These are phyloP conservation scores for Papilio demoleus DNA, from an alignment of 2,888 invertebrate species.

Conservation along the genomic window DNA sequence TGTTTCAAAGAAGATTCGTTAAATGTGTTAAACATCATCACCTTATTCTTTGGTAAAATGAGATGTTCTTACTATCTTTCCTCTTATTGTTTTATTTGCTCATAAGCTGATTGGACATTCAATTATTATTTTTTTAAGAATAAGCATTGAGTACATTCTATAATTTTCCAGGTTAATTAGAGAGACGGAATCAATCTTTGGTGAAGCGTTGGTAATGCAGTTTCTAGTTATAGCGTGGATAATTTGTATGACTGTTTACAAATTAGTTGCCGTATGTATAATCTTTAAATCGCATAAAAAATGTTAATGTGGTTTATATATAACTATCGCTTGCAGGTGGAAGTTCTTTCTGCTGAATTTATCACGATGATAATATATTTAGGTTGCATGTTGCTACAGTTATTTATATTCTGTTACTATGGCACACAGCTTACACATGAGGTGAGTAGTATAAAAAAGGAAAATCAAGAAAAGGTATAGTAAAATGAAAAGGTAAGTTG, in stretches of 20 bases:
- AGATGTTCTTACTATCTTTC: background rate
- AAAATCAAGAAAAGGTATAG: too few relatives aligned
- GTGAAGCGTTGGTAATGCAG: constrained; percentile 65
- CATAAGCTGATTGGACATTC: too few relatives aligned
- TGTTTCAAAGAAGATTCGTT: background rate
- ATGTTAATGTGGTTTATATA: too few relatives aligned
- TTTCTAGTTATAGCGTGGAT: constrained; percentile 69
- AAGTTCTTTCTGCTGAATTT: background rate
- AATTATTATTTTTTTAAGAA: constrained; percentile 41
- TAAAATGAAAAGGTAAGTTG: too few relatives aligned
- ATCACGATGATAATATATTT: constrained; percentile 43
- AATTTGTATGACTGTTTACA: constrained; percentile 72
- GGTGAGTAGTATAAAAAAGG: constrained; percentile 48
- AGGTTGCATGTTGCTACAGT: constrained; percentile 65
- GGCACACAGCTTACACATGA: constrained; percentile 68
- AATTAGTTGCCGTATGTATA: constrained; percentile 64
- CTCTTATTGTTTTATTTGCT: too few relatives aligned
- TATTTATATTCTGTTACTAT: constrained; percentile 72
- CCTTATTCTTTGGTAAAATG: background rate
- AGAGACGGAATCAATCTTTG: constrained; percentile 68
- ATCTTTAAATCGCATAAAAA: too few relatives aligned
- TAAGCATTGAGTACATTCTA: too few relatives aligned
- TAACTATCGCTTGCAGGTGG: background rate
- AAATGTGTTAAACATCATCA: background rate
- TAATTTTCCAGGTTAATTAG: constrained; percentile 60